These are phyloP conservation scores for Loxodonta africana DNA, from an alignment of 2,113 vertebrate genomes.

Conservation along the genomic window DNA sequence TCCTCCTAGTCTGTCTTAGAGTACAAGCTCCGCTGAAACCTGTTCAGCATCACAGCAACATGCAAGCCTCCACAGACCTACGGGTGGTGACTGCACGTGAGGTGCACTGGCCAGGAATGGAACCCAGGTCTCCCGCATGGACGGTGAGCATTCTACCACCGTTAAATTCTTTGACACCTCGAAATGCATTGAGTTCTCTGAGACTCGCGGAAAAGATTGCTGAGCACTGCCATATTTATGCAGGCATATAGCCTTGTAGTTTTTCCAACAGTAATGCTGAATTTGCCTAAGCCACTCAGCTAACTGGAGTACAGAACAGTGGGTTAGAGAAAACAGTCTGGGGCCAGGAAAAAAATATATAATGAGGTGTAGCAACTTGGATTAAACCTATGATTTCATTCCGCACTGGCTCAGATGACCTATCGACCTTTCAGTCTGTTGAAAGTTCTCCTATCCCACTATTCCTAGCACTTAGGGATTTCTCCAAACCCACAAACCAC, in stretches of 20 bases:
- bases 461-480: not conserved
- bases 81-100: not conserved
- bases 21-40: not conserved
- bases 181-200: not conserved
- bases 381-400: conserved; percentile 14
- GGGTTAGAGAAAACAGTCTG: not conserved
- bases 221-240: not conserved
- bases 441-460: not conserved
- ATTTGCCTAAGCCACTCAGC: conserved; percentile 1
- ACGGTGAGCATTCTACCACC: not conserved
- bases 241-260: not conserved
- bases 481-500: not conserved
- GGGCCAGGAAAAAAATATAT: not conserved
- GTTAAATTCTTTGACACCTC: not conserved
- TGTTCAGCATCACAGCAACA: not conserved
- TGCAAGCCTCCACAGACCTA: not conserved
- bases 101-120: not conserved
- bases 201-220: not conserved
- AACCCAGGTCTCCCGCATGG: not conserved
- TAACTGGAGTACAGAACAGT: not conserved
- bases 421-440: not conserved
- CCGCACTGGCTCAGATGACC: not conserved
- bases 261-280: not conserved
- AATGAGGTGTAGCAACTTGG: not conserved
- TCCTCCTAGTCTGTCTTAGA: not conserved